Base-by-base conservation (phyloP, 2,113 vertebrate genomes). In the Todiramphus saurophagus region DNA sequence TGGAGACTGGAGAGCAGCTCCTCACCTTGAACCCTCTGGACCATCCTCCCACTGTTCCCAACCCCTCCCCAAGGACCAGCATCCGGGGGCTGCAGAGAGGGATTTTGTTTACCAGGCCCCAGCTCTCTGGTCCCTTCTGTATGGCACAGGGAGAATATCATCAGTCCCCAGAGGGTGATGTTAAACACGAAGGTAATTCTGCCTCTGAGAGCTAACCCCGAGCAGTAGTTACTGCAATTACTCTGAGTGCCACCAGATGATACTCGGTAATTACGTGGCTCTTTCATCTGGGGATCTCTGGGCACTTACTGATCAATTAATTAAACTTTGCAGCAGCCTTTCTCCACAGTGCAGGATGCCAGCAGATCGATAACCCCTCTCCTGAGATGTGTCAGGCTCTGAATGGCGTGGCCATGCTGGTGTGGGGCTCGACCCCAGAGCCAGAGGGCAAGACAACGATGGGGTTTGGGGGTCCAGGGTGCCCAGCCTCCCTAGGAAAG, bases 281-380 rank as follows among this genome's bases (percentile, higher is more conserved):
- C 59, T 94, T 50, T 83, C 96, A 81, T 91, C 89, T 87, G 91
- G 89, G 82, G 89, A 83, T 86, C 93, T 89, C 76, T 3, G 89
- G 92, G 93, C 73, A 63, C 77, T 94, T 35, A 62, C 81, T 67
- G 93, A 95, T 94, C 95, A 94, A 95, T 94, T 96, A 89, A 93
- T 96, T 96, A 93, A 87, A 53, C 37, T 83, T 88, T 91, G 70
- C 83, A 95, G 83, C 87, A 78, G 73, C 76, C 72, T 60, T 37
- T 77, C 4, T 8, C 67, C 64, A 14, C 13, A 5, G 33, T 1
- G 16, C 53, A 46, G 27, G 83, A 25, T 77, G 68, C 44, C 1
- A 6, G 16, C 0, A 15, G 93, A 95, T 95, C 94, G 21, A 81
- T 91, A 87, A 60, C 46, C 68, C 41, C 59, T 58, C 59, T 69